Conservation (phyloP, 1,140 invertebrate genomes). For the Phthorimaea operculella region DNA sequence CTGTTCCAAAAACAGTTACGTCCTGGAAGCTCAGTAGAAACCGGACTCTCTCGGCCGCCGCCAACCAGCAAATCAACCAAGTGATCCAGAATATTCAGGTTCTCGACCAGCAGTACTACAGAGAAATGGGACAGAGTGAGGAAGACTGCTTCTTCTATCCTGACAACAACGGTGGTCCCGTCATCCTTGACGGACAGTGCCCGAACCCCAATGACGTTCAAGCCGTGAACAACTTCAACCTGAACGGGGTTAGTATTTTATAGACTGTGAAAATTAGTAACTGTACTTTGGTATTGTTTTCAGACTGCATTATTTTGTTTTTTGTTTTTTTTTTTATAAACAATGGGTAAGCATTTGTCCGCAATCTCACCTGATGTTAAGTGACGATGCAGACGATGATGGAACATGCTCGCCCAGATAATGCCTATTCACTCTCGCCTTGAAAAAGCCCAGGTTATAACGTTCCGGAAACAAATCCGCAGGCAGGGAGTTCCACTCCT, state of each 20-base stretch:
- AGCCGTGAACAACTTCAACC: conserved; percentile 31
- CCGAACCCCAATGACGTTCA: conserved; percentile 19
- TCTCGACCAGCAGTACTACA: conserved; percentile 34
- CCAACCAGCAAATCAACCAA: conserved; percentile 25
- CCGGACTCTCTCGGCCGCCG: conserved; percentile 18
- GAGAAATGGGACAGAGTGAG: conserved; percentile 28
- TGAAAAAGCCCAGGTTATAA: too few species aligned
- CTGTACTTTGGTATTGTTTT: too few species aligned
- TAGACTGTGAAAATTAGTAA: too few species aligned
- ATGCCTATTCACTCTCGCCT: too few species aligned
- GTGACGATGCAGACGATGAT: too few species aligned
- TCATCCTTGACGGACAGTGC: conserved; percentile 38
- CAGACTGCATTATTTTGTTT: too few species aligned
- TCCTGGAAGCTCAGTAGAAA: conserved; percentile 50
- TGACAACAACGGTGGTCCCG: conserved; percentile 43
- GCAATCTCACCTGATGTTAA: too few species aligned
- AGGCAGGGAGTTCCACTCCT: too few species aligned
- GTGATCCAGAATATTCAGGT: conserved; percentile 32
- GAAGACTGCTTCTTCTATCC: conserved; percentile 53
- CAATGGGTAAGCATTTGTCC: too few species aligned
- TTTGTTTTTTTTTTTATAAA: too few species aligned
- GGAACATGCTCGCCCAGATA: too few species aligned
- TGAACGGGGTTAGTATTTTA: conserved; percentile 25
- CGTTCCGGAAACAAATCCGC: too few species aligned
- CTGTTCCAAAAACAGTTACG: conserved; percentile 23